Base-by-base conservation (phyloP, 1,140 invertebrate genomes). In the Papilio xuthus region DNA sequence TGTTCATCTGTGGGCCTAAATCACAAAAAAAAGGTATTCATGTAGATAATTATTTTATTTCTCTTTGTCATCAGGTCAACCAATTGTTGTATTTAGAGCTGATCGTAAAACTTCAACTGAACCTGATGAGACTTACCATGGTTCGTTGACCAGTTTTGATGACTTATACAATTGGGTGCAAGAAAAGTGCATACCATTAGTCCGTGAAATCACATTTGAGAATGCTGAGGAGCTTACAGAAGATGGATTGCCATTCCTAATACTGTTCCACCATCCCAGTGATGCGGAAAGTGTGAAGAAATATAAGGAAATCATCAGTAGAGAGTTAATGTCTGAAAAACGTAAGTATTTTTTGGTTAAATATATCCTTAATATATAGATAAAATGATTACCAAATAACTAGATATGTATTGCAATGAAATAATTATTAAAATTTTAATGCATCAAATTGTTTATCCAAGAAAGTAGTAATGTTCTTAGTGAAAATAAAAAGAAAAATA, bases 211-310 rank as follows among this genome's bases (percentile, higher is more conserved):
- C 69, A 99, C 99, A 4, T 99, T 99, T 94, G 98, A 99, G 94
- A 99, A 99, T 95, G 99, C 99, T 26, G 99, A 99, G 94, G 99
- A 99, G 94, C 92, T 99, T 13, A 99, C 99, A 0, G 99, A 99
- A 94, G 99, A 99, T 95, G 99, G 99, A 18, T 93, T 99, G 82
- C 99, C 99, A n/a, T 99, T 99, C 94, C 95, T 99, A 7, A 99
- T 99, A 84, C 92, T 99, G 2, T 99, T 99, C 93, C 98, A 99
- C 88, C 90, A 96, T 81, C 97, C 98, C 1, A 96, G 97, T 85
- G 99, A 99, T 93, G 95, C 95, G 6, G 96, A 97, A 37, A 97
- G 96, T 82, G 96, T 99, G 56, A 98, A 98, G 88, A 95, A 96
- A 82, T 99, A 96, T 89, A 98, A 97, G 88, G 96, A 97, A 83